Percentiles rank a stretch among this genome's conserved stretches.
Evolutionary conservation across 2,797 vertebrate genomes (phyloP).

Genomic region (Tangara arthus): DNA sequence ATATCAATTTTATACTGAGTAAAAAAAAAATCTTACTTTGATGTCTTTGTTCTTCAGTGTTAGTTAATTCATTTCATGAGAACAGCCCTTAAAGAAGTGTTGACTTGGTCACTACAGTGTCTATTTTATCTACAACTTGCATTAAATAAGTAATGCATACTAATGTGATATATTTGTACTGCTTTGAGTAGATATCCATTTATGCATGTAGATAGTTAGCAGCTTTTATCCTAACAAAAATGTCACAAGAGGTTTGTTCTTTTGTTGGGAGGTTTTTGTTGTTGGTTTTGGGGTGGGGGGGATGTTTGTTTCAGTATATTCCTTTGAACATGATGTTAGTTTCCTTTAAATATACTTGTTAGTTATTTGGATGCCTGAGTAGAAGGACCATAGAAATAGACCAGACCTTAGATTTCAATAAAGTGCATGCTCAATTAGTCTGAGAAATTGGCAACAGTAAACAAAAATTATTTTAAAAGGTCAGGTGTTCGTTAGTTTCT

Average conservation of each 20-base stretch:
- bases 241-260: neutral
- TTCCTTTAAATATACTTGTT: neutral
- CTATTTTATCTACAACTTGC: neutral
- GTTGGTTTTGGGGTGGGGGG: neutral
- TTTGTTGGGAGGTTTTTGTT: neutral
- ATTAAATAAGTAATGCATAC: neutral
- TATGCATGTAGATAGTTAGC: neutral
- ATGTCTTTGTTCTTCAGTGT: neutral
- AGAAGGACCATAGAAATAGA: neutral
- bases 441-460: neutral
- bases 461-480: neutral
- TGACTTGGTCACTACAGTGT: neutral
- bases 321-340: neutral
- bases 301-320: neutral
- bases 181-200: neutral
- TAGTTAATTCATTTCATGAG: neutral
- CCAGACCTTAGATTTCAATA: neutral
- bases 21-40: neutral
- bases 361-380: neutral
- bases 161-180: neutral
- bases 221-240: neutral
- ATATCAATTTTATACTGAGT: neutral
- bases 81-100: neutral
- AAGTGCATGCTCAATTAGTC: neutral
- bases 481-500: neutral